phyloP scores from a whole-genome alignment of 1,140 invertebrate genomes.

The Eupristina koningsbergeri region DNA sequence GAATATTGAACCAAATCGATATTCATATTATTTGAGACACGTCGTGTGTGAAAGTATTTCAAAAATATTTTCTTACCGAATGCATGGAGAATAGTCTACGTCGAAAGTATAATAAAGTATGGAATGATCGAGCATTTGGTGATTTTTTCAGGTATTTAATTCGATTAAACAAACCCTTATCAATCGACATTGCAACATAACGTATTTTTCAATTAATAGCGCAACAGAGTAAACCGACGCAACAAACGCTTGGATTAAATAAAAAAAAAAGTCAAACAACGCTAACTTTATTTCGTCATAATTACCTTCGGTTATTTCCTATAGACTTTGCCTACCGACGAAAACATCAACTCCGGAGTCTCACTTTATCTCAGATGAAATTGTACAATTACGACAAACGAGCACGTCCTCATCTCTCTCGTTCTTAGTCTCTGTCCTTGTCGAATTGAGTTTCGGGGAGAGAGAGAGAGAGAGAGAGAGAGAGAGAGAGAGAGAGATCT shows the following conservation, averaged over 20 bases:
- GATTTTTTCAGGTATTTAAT: not conserved
- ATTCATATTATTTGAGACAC: not conserved
- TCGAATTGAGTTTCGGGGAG: not conserved
- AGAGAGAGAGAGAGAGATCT: no score
- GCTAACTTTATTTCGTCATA: slow-evolving; percentile 3
- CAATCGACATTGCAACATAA: no score
- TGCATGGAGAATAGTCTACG: not conserved
- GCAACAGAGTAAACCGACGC: no score
- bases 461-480: slow-evolving; percentile 2
- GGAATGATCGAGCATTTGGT: not conserved
- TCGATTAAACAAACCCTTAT: no score
- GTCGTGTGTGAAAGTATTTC: not conserved
- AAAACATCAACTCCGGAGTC: not conserved
- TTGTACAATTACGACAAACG: slow-evolving; percentile 43
- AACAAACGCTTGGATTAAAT: not conserved
- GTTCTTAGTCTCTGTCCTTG: not conserved
- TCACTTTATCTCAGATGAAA: slow-evolving; percentile 23
- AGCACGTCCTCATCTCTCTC: slow-evolving; percentile 12
- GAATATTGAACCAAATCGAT: not conserved
- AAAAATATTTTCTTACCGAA: not conserved
- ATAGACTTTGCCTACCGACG: not conserved
- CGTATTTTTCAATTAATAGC: not conserved
- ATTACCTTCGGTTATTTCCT: not conserved
- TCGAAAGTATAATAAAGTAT: not conserved
- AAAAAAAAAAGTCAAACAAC: slow-evolving; percentile 6